Conservation (phyloP, 2,797 vertebrate genomes). For the Pseudochirops corinnae region DNA sequence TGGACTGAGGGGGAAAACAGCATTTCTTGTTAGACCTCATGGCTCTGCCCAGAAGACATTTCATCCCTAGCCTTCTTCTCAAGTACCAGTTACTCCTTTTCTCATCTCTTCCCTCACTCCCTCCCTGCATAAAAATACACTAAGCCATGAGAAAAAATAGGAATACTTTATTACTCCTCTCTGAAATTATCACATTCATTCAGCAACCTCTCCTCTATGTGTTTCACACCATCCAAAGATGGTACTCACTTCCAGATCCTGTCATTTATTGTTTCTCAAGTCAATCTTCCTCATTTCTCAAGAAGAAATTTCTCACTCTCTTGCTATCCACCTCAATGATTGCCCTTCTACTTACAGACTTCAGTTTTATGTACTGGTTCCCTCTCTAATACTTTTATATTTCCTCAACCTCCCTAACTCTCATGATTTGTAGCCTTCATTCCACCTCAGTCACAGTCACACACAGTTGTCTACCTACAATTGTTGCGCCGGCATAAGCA, state of each 20-base stretch:
- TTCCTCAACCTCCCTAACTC: background rate
- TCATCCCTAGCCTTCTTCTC: background rate
- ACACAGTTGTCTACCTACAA: background rate
- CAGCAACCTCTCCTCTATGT: background rate
- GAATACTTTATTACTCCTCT: background rate
- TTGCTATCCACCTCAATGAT: background rate
- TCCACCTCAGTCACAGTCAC: background rate
- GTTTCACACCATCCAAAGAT: background rate
- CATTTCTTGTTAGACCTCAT: background rate
- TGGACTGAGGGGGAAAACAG: background rate
- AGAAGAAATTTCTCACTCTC: background rate
- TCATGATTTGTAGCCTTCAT: background rate
- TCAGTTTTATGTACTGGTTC: background rate
- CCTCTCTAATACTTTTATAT: background rate
- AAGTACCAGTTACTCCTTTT: background rate
- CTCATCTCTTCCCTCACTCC: background rate
- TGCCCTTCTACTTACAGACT: background rate
- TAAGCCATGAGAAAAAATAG: background rate
- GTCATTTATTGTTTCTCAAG: background rate
- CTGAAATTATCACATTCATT: background rate
- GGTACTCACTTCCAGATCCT: background rate
- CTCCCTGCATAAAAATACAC: background rate
- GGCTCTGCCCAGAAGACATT: background rate
- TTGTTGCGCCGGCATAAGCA: background rate
- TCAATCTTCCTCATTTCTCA: background rate